A percentile compares a stretch with the other conserved stretches of the same genome.
These are phyloP conservation scores for Alosa alosa DNA, from an alignment of 2,113 vertebrate species.

Conservation along the genomic window DNA sequence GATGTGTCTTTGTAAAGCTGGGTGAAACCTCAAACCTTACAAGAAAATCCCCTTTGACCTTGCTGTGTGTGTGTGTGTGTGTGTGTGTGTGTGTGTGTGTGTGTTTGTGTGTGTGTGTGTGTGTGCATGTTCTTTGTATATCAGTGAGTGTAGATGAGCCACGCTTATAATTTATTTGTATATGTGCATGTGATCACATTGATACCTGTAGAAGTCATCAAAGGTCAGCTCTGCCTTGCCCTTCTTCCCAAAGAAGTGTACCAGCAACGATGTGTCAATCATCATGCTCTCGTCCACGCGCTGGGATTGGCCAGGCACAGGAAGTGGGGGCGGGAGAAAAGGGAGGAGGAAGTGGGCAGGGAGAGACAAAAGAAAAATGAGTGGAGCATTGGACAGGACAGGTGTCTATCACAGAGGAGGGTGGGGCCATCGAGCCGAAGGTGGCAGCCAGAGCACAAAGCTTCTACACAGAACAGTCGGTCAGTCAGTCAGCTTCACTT, in stretches of 20 bases:
- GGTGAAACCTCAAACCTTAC: no score
- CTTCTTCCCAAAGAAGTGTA: conserved; percentile 98
- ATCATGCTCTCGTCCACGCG: conserved; percentile 85
- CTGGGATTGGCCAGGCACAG: conserved; percentile 65
- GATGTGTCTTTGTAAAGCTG: not conserved
- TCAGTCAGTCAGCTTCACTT: not conserved
- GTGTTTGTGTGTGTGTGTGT: no score
- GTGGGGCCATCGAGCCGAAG: conserved; percentile 46
- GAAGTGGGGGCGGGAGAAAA: not conserved
- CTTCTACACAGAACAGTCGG: not conserved
- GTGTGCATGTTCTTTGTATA: no score
- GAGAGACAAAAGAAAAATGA: not conserved
- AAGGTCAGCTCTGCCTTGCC: conserved; percentile 97
- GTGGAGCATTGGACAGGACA: not conserved
- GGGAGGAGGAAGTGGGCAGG: conserved; percentile 15
- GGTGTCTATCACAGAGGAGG: conserved; percentile 15
- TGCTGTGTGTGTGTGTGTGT: not conserved
- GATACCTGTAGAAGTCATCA: conserved; percentile 96
- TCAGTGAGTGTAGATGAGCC: no score
- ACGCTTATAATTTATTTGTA: no score
- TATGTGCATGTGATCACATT: conserved; percentile 16
- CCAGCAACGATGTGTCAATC: conserved; percentile 90
- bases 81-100: no score
- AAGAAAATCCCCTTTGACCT: no score
- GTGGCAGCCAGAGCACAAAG: conserved; percentile 51